phyloP scores from a whole-genome alignment of 2,797 vertebrate genomes.

The Erithacus rubecula region DNA sequence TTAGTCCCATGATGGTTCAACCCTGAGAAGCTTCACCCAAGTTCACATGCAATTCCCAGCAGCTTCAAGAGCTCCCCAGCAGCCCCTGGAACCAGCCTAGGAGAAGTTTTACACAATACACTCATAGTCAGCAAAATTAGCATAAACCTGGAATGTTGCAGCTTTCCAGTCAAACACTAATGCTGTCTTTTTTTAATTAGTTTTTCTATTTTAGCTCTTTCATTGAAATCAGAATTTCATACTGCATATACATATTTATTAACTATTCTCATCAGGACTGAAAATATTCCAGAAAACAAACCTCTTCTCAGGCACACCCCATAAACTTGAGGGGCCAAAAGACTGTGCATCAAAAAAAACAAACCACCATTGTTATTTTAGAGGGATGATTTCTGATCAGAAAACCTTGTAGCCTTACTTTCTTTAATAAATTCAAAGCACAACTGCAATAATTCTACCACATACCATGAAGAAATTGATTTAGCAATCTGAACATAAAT shows the following conservation, averaged over 20 bases:
- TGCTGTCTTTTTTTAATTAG: background rate
- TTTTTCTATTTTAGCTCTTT: background rate
- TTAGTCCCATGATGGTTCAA: background rate
- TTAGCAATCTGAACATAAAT: slow-evolving; percentile 53
- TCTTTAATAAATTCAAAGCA: slow-evolving; percentile 34
- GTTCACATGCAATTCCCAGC: background rate
- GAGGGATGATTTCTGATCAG: background rate
- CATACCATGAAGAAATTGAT: slow-evolving; percentile 57
- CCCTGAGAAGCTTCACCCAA: background rate
- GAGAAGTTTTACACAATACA: background rate
- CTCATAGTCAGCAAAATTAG: background rate
- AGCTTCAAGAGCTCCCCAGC: background rate
- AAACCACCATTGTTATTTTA: background rate
- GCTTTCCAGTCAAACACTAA: background rate
- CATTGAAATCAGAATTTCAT: background rate
- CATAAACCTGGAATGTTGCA: accelerated
- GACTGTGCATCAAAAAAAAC: background rate
- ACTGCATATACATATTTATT: background rate
- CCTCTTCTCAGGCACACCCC: background rate
- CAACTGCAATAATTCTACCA: slow-evolving; percentile 23
- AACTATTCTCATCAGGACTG: background rate
- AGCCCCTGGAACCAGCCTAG: background rate
- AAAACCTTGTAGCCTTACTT: background rate
- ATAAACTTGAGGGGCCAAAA: background rate
- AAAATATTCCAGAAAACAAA: background rate